These are phyloP conservation scores for Sylvietta virens DNA, from an alignment of 2,113 vertebrate genomes.

Conservation along the genomic window DNA sequence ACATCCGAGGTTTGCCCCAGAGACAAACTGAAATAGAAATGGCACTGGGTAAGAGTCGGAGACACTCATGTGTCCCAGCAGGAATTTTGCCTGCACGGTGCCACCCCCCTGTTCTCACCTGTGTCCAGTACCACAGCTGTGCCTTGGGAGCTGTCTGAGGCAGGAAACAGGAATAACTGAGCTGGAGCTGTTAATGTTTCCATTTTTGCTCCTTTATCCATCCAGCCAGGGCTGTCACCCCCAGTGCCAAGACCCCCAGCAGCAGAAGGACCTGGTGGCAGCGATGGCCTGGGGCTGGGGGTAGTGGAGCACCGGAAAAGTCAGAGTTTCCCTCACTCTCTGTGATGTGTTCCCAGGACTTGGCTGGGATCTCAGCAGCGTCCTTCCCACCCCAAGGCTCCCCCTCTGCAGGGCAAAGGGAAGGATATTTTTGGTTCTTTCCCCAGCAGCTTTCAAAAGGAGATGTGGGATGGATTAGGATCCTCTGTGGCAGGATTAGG, in stretches of 20 bases:
- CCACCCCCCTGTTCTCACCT: not conserved
- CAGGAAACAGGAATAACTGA: not conserved
- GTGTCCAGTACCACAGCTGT: not conserved
- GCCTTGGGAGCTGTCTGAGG: not conserved
- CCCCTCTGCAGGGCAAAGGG: not conserved
- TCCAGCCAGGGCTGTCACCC: not conserved
- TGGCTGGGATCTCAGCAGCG: not conserved
- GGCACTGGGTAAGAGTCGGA: not conserved
- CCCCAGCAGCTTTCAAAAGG: not conserved
- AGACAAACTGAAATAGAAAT: not conserved
- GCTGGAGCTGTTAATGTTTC: not conserved
- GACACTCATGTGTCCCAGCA: not conserved
- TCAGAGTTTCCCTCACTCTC: not conserved
- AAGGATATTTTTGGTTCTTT: not conserved
- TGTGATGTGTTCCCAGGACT: accelerated
- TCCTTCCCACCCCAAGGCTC: not conserved
- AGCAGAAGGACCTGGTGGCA: accelerated
- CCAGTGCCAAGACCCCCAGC: accelerated
- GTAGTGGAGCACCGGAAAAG: too few species aligned
- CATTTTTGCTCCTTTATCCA: not conserved
- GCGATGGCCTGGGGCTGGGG: accelerated
- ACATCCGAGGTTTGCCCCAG: not conserved
- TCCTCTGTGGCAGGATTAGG: not conserved
- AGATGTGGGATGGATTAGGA: not conserved
- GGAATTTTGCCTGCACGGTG: not conserved